These are phyloP conservation scores for Apomyelois bistriatella DNA, from an alignment of 2,888 invertebrate species.

Conservation along the genomic window DNA sequence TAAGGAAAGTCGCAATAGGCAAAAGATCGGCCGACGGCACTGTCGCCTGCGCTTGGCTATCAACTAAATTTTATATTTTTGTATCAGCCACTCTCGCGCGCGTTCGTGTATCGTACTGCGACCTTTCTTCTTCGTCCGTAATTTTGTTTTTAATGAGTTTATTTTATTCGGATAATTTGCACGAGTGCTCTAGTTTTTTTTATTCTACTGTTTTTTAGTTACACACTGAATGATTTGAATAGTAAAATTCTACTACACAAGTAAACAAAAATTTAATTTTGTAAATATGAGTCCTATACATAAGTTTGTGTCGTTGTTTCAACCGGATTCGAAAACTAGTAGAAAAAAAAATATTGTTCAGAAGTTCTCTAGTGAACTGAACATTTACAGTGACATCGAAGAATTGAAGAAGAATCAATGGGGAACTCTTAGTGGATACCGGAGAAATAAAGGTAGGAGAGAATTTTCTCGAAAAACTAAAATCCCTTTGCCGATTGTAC, in stretches of 20 bases:
- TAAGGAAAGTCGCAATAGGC: conserved; percentile 42
- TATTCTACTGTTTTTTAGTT: not conserved
- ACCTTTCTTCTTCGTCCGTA: conserved; percentile 15
- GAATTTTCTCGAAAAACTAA: too few relatives aligned
- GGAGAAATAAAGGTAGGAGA: conserved; percentile 62
- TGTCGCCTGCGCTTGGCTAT: conserved; percentile 39
- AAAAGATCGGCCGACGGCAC: conserved; percentile 51
- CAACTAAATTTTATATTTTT: conserved; percentile 1
- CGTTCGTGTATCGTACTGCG: not conserved
- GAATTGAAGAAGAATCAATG: conserved; percentile 74
- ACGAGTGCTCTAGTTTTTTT: too few relatives aligned
- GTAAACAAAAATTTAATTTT: not conserved
- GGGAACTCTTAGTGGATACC: conserved; percentile 74
- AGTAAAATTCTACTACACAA: not conserved
- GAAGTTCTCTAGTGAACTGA: conserved; percentile 80
- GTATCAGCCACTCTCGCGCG: not conserved
- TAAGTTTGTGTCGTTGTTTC: conserved; percentile 81
- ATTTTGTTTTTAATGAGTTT: not conserved
- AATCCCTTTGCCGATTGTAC: too few relatives aligned
- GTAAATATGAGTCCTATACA: conserved; percentile 79
- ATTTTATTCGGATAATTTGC: not conserved
- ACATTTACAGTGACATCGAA: conserved; percentile 62
- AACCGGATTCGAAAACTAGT: conserved; percentile 75
- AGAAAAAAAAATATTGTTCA: conserved; percentile 56
- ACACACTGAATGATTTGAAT: not conserved